Evolutionary conservation across 1,140 invertebrate genomes (phyloP).

Genomic region (Anastatus disparis): DNA sequence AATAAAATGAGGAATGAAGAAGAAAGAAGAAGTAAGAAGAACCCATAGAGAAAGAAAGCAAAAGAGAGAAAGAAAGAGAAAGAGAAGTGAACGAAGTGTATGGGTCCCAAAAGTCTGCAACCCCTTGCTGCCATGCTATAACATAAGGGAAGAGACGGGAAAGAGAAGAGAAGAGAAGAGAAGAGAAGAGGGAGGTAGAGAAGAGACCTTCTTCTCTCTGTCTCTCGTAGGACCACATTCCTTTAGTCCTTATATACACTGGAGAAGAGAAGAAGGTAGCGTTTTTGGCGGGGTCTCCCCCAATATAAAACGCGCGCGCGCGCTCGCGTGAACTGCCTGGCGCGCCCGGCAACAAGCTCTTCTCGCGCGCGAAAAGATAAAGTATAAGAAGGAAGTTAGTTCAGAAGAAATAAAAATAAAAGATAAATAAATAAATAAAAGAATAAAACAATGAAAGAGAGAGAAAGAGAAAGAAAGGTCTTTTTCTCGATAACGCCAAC

Average conservation of each 20-base stretch:
- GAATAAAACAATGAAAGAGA: slow-evolving; percentile 14
- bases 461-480: slow-evolving; percentile 47
- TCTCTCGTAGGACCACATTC: slow-evolving; percentile 59
- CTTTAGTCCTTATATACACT: slow-evolving; percentile 45
- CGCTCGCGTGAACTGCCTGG: slow-evolving; percentile 25
- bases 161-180: no score
- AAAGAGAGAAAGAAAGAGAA: background rate
- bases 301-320: background rate
- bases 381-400: background rate
- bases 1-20: no score
- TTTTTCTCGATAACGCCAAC: slow-evolving; percentile 52
- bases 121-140: no score
- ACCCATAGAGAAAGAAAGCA: no score
- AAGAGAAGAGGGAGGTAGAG: no score
- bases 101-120: slow-evolving; percentile 18
- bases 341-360: slow-evolving; percentile 24
- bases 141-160: no score
- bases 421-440: background rate
- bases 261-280: slow-evolving; percentile 1
- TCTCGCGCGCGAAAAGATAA: slow-evolving; percentile 1
- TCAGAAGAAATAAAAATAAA: background rate
- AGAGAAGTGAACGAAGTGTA: background rate
- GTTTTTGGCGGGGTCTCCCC: no score
- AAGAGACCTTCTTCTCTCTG: no score
- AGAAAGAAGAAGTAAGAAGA: slow-evolving; percentile 32